A percentile compares a stretch with the other conserved stretches of the same genome.
Conservation (phyloP, 2,113 vertebrate genomes). For the Spea bombifrons region DNA sequence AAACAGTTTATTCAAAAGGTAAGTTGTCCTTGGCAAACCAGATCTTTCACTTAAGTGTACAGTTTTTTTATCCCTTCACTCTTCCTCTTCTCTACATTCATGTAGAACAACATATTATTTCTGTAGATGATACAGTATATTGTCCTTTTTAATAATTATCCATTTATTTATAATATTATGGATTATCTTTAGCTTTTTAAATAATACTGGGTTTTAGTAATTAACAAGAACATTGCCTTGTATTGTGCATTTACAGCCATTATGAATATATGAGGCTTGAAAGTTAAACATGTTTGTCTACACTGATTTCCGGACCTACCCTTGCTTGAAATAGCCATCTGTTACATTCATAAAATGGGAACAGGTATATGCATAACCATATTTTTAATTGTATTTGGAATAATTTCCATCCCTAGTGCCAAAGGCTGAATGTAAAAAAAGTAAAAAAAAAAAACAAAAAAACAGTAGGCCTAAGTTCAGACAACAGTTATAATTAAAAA, state of each 20-base stretch:
- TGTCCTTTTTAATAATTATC: too few species aligned
- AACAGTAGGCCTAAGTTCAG: background rate
- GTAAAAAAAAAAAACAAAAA: background rate
- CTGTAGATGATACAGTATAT: too few species aligned
- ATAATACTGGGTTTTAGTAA: too few species aligned
- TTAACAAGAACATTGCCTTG: background rate
- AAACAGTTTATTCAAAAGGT: too few species aligned
- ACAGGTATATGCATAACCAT: constrained; percentile 13
- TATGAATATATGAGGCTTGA: constrained; percentile 1
- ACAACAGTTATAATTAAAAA: background rate
- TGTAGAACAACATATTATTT: too few species aligned
- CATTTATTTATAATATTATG: too few species aligned
- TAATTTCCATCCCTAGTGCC: background rate
- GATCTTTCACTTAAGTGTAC: too few species aligned
- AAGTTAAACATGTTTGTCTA: constrained; percentile 24
- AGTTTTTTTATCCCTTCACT: too few species aligned
- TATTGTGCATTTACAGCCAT: background rate
- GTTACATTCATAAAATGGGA: constrained; percentile 1
- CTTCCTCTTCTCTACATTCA: too few species aligned
- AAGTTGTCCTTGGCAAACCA: too few species aligned
- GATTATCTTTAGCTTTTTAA: too few species aligned
- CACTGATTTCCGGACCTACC: background rate
- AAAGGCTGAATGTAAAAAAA: background rate
- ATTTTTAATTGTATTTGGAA: constrained; percentile 20
- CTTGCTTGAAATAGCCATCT: constrained; percentile 15